Evolutionary conservation across 2,888 invertebrate genomes (phyloP), one percentile per base, ranked within the genome.

Genomic region (Eledone cirrhosa): DNA sequence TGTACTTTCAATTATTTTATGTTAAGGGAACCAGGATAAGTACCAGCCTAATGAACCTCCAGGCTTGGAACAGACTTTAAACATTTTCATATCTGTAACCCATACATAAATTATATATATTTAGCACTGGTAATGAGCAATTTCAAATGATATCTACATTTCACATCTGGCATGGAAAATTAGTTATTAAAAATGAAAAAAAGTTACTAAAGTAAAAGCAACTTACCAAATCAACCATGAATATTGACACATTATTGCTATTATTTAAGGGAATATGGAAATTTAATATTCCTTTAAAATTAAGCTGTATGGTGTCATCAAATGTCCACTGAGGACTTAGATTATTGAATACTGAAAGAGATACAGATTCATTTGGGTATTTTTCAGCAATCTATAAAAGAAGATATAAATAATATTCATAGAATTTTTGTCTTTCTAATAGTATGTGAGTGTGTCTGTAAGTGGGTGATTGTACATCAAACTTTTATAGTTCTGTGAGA

Each of bases 181-280:
- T 19, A 63, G 11, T 11, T n/a, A 24, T n/a, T 63, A 27, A 24
- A 22, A 31, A 29, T 19, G 14, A 47, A 29, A 22, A 29, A 16
- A 48, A 7, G 19, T n/a, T 4, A 19, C 14, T 7, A 22, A 76
- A 48, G 29, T 48, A 11, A 7, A 48, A 47, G 48, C 29, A 14
- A 76, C 48, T 76, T 76, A 48, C 53, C 48, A 76, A 47, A 19
- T 53, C n/a, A 76, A 76, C 22, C 24, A 47, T 48, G 48, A 76
- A 76, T 72, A 72, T 72, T 41, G 31, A 41, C n/a, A 72, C 72
- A 72, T n/a, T 33, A 41, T n/a, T 16, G 16, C 24, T 14, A 22
- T 76, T 53, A 11, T 48, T 76, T 14, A 48, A 24, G 13, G 14
- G 22, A 48, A 76, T 76, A 48, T 48, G 14, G 48, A 76, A 76